These are phyloP conservation scores for Cossypha polioptera DNA, from an alignment of 2,797 vertebrate species.

Conservation along the genomic window DNA sequence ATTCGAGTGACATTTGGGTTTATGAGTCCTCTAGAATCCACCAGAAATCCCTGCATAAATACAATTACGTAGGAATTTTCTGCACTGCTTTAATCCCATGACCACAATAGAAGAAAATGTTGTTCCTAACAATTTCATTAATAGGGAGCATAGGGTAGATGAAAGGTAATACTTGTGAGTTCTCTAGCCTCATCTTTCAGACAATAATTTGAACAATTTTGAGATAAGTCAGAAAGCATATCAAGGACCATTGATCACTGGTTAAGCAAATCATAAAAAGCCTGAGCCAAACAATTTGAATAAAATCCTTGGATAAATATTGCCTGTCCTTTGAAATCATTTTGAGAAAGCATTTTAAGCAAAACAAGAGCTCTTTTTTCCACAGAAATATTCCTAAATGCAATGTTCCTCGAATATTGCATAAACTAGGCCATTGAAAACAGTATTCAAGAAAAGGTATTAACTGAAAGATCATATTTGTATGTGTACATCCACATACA, in stretches of 20 bases:
- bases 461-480: not conserved
- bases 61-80: not conserved
- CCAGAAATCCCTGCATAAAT: not conserved
- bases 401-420: not conserved
- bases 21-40: not conserved
- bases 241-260: not conserved
- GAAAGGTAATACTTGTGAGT: accelerated
- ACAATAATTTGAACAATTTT: not conserved
- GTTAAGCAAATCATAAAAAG: not conserved
- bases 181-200: not conserved
- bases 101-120: not conserved
- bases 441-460: not conserved
- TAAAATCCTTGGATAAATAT: not conserved
- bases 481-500: too few species aligned
- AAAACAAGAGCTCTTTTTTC: not conserved
- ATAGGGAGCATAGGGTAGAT: not conserved
- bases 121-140: not conserved
- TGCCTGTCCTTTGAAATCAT: not conserved
- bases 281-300: not conserved
- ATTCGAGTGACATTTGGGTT: not conserved
- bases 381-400: not conserved
- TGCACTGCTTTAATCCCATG: not conserved
- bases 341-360: not conserved
- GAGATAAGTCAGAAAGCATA: not conserved
- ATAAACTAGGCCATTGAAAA: not conserved